Evolutionary conservation across 1,140 invertebrate species (phyloP).

Genomic region (Phortica variegata): DNA sequence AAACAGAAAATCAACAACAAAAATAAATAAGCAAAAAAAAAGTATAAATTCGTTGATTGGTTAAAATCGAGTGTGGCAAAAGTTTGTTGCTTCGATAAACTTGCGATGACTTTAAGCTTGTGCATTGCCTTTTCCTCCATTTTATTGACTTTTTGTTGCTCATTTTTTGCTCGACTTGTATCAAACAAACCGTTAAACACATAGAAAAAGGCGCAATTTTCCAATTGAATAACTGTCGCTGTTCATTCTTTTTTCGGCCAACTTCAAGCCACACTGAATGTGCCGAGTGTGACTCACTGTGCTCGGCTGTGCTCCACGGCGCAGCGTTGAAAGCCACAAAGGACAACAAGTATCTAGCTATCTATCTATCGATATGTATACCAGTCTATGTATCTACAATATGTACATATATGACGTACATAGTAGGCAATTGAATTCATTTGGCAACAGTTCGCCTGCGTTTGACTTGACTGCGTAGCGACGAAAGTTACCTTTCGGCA

Average conservation of each 20-base stretch:
- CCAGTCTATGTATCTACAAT: slow-evolving; percentile 46
- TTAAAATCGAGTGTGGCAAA: slow-evolving; percentile 1
- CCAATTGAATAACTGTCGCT: slow-evolving; percentile 54
- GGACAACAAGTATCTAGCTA: neutral
- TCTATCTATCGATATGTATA: slow-evolving; percentile 19
- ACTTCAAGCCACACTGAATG: neutral
- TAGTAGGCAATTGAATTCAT: slow-evolving; percentile 22
- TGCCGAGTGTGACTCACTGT: no score
- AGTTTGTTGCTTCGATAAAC: slow-evolving; percentile 14
- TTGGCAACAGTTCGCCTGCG: slow-evolving; percentile 47
- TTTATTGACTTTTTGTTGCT: slow-evolving; percentile 14
- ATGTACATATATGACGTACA: no score
- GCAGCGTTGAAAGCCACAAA: no score
- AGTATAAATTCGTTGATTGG: slow-evolving; percentile 33
- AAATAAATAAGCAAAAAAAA: no score
- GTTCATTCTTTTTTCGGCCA: slow-evolving; percentile 46
- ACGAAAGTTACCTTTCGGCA: slow-evolving; percentile 9
- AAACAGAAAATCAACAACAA: no score
- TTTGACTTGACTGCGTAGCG: no score
- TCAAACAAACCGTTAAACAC: neutral
- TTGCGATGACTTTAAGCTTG: slow-evolving; percentile 35
- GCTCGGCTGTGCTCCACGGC: no score
- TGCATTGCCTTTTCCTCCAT: slow-evolving; percentile 15
- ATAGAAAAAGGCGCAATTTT: slow-evolving; percentile 42
- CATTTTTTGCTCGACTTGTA: neutral